phyloP scores from a whole-genome alignment of 2,797 vertebrate species.

The Chiloscyllium punctatum region DNA sequence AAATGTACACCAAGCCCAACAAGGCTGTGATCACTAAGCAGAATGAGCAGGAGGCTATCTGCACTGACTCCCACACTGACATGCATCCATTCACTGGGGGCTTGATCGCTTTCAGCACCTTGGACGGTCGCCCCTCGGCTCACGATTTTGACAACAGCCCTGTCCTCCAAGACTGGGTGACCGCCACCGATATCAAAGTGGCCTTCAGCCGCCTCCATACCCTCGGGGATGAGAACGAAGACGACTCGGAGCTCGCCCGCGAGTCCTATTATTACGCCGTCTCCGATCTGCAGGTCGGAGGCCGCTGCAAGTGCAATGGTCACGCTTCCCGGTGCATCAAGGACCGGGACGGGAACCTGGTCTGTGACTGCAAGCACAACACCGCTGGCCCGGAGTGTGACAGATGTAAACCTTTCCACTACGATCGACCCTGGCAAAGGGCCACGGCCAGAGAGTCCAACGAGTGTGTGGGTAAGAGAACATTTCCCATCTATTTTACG shows the following conservation, averaged over 20 bases:
- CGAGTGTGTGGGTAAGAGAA: slow-evolving; percentile 92
- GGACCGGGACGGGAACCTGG: slow-evolving; percentile 79
- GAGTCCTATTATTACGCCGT: slow-evolving; percentile 96
- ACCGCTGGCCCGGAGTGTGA: slow-evolving; percentile 95
- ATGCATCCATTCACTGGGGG: slow-evolving; percentile 88
- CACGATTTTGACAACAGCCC: slow-evolving; percentile 99
- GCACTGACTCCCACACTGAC: slow-evolving; percentile 98
- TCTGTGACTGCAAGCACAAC: slow-evolving; percentile 97
- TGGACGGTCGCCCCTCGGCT: slow-evolving; percentile 92
- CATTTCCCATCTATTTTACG: neutral
- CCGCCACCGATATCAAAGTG: slow-evolving; percentile 95
- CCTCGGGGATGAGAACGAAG: slow-evolving; percentile 95
- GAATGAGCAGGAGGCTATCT: slow-evolving; percentile 96
- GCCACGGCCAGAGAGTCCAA: slow-evolving; percentile 93
- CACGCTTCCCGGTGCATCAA: slow-evolving; percentile 93
- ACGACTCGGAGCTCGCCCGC: slow-evolving; percentile 90
- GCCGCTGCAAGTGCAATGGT: slow-evolving; percentile 95
- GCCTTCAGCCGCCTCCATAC: slow-evolving; percentile 90
- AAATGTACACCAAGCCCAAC: slow-evolving; percentile 86
- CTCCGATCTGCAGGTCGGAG: slow-evolving; percentile 96
- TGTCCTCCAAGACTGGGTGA: slow-evolving; percentile 98
- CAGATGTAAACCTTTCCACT: slow-evolving; percentile 98
- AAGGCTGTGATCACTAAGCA: slow-evolving; percentile 89
- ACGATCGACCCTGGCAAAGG: slow-evolving; percentile 95
- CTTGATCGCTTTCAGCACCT: slow-evolving; percentile 97